Evolutionary conservation across 2,113 vertebrate genomes (phyloP), one percentile per base, ranked within the genome.

Genomic region (Salvelinus alpinus): DNA sequence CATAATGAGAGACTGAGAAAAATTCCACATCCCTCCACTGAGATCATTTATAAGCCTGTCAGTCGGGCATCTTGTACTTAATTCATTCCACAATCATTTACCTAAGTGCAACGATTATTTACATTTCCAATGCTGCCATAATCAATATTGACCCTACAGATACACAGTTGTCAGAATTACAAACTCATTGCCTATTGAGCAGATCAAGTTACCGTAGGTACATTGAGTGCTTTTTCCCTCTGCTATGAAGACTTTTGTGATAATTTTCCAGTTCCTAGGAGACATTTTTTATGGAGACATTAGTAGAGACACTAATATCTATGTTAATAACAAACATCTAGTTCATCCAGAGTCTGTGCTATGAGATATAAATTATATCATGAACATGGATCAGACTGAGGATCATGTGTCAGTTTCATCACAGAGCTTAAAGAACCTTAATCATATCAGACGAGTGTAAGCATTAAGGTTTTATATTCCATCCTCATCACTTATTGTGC

Each of bases 91-190:
- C 86, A 90, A 90, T 91, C 86, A 88, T 87, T 90, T 86, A 84
- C 89, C 84, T 91, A 91, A 92, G 87, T 88, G 87, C 78, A 87
- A 81, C 82, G 87, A 89, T 89, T 89, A 90, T 90, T 91, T 93
- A 78, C 91, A 94, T 89, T 82, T 90, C 85, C 90, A 90, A 91
- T 92, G 82, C 82, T 79, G 73, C 89, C 78, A 80, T 85, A 84
- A 89, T 92, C 88, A 87, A 92, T 91, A 86, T 70, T 77, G 78
- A 85, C 77, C 44, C 70, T 83, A 84, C 87, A 86, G 81, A 79
- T 86, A 86, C 82, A 84, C 82, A 77, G 81, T 88, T 89, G 90
- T 86, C 70, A 75, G 84, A 84, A 90, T 90, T 88, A 89, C 88
- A 90, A 87, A 82, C 76, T 82, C 79, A 88, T 88, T 78, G 80